Conservation (phyloP, 1,140 invertebrate genomes). For the Heliothis virescens region DNA sequence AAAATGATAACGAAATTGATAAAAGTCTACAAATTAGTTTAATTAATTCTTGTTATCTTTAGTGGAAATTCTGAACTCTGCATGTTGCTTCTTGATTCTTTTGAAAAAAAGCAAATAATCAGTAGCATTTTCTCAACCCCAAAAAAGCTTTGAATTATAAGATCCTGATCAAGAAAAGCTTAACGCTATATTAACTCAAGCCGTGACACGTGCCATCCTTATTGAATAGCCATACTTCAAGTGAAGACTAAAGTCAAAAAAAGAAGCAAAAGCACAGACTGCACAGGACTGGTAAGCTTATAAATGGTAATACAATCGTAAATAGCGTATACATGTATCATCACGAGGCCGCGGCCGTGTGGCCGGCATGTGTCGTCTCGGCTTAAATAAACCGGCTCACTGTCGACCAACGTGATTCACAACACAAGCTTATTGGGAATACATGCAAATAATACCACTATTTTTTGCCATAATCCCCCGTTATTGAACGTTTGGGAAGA, state of each 20-base stretch:
- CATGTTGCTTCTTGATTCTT: background rate
- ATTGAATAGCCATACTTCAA: background rate
- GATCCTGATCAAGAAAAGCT: background rate
- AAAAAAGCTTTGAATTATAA: background rate
- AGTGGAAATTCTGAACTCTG: too few relatives aligned
- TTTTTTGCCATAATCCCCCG: constrained; percentile 37
- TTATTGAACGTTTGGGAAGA: constrained; percentile 36
- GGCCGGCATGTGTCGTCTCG: constrained; percentile 41
- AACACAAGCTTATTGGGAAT: constrained; percentile 19
- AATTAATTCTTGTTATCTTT: too few relatives aligned
- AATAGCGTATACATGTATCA: constrained; percentile 40
- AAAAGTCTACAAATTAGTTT: too few relatives aligned
- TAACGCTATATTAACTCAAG: background rate
- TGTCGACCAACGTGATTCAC: constrained; percentile 46
- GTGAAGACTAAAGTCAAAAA: background rate
- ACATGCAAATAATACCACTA: constrained; percentile 40
- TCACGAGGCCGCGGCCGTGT: constrained; percentile 47
- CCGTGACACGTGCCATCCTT: background rate
- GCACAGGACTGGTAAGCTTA: constrained; percentile 23
- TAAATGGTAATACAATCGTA: constrained; percentile 40
- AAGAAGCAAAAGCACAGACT: constrained; percentile 6
- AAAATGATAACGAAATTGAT: too few relatives aligned
- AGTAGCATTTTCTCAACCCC: background rate
- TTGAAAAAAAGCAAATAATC: background rate
- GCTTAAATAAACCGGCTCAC: constrained; percentile 62